These are phyloP conservation scores for Poecilia picta DNA, from an alignment of 2,797 vertebrate species.

Conservation along the genomic window DNA sequence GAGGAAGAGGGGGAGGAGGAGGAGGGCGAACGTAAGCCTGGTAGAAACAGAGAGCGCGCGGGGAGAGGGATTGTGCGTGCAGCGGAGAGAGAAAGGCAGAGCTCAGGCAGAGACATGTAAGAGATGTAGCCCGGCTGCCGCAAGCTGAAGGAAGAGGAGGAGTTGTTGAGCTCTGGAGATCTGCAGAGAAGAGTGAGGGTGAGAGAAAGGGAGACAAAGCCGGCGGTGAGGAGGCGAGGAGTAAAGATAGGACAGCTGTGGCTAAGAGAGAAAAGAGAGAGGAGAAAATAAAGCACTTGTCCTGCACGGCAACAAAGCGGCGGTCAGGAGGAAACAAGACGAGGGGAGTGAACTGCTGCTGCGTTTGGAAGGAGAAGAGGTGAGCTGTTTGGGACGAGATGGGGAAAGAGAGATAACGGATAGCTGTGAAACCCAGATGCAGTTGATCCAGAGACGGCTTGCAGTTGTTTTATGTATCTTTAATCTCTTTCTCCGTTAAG, in stretches of 20 bases:
- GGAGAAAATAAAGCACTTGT: conserved; percentile 28
- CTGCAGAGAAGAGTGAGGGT: conserved; percentile 66
- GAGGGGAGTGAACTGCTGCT: conserved; percentile 22
- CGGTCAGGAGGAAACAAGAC: conserved; percentile 28
- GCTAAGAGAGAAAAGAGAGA: conserved; percentile 28
- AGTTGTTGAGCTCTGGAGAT: conserved; percentile 71
- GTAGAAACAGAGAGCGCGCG: conserved; percentile 28
- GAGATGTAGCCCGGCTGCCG: conserved; percentile 79
- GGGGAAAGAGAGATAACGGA: conserved; percentile 9
- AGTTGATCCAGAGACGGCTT: background rate
- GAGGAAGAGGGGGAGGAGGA: conserved; percentile 43
- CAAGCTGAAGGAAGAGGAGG: conserved; percentile 75
- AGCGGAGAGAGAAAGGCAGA: conserved; percentile 41
- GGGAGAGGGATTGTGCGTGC: conserved; percentile 31
- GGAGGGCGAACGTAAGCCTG: conserved; percentile 52
- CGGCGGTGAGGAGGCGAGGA: conserved; percentile 64
- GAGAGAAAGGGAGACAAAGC: conserved; percentile 63
- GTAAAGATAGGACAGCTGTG: conserved; percentile 44
- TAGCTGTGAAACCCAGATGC: background rate
- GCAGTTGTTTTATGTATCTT: conserved; percentile 32
- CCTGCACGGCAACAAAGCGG: conserved; percentile 29
- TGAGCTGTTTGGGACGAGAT: conserved; percentile 26
- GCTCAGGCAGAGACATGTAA: conserved; percentile 79
- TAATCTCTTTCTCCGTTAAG: conserved; percentile 1
- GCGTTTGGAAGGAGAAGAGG: conserved; percentile 58